Percentiles rank a stretch among this genome's conserved stretches.
phyloP scores from a whole-genome alignment of 2,113 vertebrate genomes.

The Oxyura jamaicensis region DNA sequence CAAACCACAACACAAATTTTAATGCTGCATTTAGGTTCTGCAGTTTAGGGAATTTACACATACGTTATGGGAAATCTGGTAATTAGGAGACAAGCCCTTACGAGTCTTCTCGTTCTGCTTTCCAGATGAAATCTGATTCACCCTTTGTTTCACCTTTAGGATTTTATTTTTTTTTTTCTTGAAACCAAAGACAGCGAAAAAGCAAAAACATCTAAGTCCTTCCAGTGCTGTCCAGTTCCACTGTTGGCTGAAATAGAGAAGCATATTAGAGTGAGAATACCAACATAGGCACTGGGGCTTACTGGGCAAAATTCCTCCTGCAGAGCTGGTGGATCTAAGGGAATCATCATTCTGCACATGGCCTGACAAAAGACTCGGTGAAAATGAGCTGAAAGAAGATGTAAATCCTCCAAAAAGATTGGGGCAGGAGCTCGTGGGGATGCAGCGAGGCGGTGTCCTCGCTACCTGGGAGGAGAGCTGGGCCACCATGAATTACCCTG shows the following conservation, averaged over 20 bases:
- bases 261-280: background rate
- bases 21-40: background rate
- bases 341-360: background rate
- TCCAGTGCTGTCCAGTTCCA: background rate
- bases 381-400: background rate
- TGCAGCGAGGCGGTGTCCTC: background rate
- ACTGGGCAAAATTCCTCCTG: background rate
- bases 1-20: background rate
- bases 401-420: background rate
- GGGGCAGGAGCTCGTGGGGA: background rate
- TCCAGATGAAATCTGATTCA: background rate
- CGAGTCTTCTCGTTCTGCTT: background rate
- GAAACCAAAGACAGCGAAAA: background rate
- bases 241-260: background rate
- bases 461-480: background rate
- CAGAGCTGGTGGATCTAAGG: background rate
- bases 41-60: background rate
- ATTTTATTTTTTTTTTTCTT: background rate
- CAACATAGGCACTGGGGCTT: background rate
- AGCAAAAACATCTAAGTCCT: background rate
- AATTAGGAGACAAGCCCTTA: background rate
- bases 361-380: background rate
- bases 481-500: background rate
- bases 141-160: background rate
- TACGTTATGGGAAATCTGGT: background rate